phyloP scores from a whole-genome alignment of 2,888 invertebrate species.

The Teleiodes luculella region DNA sequence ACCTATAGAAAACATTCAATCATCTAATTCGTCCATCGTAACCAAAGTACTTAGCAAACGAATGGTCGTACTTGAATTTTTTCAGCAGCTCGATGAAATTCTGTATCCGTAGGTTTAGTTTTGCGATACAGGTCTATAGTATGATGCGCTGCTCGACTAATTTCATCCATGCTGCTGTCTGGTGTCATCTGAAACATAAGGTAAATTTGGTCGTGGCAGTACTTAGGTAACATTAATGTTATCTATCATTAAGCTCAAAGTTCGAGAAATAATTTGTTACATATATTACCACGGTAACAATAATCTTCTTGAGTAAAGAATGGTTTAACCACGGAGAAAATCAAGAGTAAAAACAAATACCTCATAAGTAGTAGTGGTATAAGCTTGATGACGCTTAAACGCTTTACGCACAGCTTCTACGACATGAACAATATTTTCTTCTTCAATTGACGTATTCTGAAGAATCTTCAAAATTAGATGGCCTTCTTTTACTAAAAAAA shows the following conservation, averaged over 20 bases:
- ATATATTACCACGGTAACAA: too few relatives aligned
- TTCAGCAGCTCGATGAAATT: constrained; percentile 26
- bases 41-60: too few relatives aligned
- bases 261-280: too few relatives aligned
- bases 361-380: constrained; percentile 29
- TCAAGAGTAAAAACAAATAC: too few relatives aligned
- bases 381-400: constrained; percentile 35
- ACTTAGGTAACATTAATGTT: too few relatives aligned
- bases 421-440: constrained; percentile 33
- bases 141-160: constrained; percentile 34
- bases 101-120: constrained; percentile 24
- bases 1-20: too few relatives aligned
- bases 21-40: too few relatives aligned
- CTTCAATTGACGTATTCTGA: constrained; percentile 33
- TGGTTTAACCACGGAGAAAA: too few relatives aligned
- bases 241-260: too few relatives aligned
- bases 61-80: constrained; percentile 27
- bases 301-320: too few relatives aligned
- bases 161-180: constrained; percentile 30
- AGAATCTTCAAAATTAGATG: constrained; percentile 41
- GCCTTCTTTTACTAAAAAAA: constrained; percentile 41
- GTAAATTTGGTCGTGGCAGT: not conserved
- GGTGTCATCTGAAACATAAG: constrained; percentile 23
- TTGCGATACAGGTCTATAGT: constrained; percentile 41
- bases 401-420: constrained; percentile 39